Percentiles rank a stretch among this genome's conserved stretches.
Evolutionary conservation across 2,113 vertebrate species (phyloP).

Genomic region (Rhipidura dahli): DNA sequence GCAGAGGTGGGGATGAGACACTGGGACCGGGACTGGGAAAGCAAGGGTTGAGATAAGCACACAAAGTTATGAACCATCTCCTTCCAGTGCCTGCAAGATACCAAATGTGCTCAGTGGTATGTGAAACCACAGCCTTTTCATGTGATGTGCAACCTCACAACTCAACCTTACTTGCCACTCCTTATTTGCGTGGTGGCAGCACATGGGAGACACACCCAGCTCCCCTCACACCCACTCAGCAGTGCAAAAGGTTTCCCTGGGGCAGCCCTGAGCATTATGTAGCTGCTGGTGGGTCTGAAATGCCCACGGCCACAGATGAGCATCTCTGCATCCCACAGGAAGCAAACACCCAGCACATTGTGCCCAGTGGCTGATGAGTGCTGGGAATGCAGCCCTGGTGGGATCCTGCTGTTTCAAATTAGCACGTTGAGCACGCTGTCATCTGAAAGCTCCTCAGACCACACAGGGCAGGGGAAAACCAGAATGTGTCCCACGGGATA

Average conservation of each 20-base stretch:
- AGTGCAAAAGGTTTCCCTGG: background rate
- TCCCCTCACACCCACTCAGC: background rate
- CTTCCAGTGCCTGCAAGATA: background rate
- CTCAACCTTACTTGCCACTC: background rate
- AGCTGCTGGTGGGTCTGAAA: background rate
- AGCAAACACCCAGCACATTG: background rate
- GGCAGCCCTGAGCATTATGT: fast-evolving
- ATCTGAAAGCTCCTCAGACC: background rate
- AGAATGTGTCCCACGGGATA: background rate
- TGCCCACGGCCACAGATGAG: fast-evolving
- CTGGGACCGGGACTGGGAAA: background rate
- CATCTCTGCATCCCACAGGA: background rate
- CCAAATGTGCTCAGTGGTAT: background rate
- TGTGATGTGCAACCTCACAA: background rate
- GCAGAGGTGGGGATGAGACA: background rate
- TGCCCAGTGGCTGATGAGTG: background rate
- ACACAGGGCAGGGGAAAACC: background rate
- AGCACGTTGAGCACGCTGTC: fast-evolving
- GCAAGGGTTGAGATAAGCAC: background rate
- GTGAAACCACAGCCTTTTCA: background rate
- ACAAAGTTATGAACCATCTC: background rate
- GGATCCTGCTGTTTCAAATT: background rate
- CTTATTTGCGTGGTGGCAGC: background rate
- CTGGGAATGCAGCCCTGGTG: fast-evolving
- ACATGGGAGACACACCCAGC: fast-evolving